Evolutionary conservation across 2,797 vertebrate genomes (phyloP).

Genomic region (Sus cebifrons): DNA sequence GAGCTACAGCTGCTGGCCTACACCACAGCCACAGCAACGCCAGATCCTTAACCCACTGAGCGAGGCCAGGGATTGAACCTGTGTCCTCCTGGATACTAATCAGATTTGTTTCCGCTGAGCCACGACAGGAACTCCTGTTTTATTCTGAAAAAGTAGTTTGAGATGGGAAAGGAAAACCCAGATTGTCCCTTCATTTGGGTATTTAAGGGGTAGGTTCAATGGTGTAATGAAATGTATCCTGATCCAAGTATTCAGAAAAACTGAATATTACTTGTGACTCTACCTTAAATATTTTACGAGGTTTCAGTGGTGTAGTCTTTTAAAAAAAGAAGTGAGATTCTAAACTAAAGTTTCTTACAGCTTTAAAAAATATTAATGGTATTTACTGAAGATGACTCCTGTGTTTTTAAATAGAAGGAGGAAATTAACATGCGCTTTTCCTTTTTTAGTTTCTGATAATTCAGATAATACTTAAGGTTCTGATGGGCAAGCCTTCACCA

Average conservation of each 20-base stretch:
- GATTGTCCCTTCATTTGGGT: not conserved
- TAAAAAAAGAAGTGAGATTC: slow-evolving; percentile 8
- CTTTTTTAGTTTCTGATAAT: slow-evolving; percentile 35
- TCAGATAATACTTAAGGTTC: slow-evolving; percentile 21
- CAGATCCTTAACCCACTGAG: too few relatives aligned
- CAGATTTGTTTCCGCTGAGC: too few relatives aligned
- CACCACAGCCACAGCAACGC: too few relatives aligned
- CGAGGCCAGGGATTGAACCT: too few relatives aligned
- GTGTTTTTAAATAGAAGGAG: slow-evolving; percentile 33
- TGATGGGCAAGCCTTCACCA: not conserved
- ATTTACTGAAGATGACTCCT: not conserved
- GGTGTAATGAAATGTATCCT: not conserved
- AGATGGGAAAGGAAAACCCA: not conserved
- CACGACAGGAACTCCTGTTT: not conserved
- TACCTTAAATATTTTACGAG: slow-evolving; percentile 58
- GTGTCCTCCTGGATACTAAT: too few relatives aligned
- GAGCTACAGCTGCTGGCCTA: too few relatives aligned
- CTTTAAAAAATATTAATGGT: slow-evolving; percentile 27
- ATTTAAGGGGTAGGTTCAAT: slow-evolving; percentile 55
- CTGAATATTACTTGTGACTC: slow-evolving; percentile 8
- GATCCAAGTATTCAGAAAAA: not conserved
- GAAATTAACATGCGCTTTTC: not conserved
- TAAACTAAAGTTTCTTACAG: slow-evolving; percentile 9
- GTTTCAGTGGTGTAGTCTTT: not conserved
- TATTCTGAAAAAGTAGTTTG: slow-evolving; percentile 41